phyloP scores from a whole-genome alignment of 2,113 vertebrate genomes.

The Microcebus tavaratra region DNA sequence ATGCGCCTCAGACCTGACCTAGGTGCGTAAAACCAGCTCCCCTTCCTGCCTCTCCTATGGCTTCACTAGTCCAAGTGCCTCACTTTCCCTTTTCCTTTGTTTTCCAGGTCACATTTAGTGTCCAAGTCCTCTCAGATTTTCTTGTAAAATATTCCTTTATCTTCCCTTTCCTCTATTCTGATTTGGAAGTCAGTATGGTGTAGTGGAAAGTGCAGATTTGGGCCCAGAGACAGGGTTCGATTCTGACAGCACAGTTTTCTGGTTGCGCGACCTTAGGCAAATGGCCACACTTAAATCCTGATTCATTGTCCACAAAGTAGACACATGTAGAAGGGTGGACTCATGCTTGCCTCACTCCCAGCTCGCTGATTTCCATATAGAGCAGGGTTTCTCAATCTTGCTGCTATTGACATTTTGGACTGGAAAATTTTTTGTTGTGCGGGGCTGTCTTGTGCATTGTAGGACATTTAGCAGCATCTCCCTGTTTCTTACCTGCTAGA shows the following conservation, averaged over 20 bases:
- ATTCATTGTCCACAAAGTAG: neutral
- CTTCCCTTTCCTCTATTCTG: neutral
- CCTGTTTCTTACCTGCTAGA: neutral
- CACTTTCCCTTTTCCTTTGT: neutral
- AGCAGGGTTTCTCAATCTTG: neutral
- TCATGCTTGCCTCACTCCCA: neutral
- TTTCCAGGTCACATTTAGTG: neutral
- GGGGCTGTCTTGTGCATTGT: neutral
- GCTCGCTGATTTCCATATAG: neutral
- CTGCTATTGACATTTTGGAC: neutral
- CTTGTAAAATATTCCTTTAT: neutral
- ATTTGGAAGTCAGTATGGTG: neutral
- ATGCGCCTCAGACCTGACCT: neutral
- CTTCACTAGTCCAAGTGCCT: neutral
- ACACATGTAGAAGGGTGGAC: neutral
- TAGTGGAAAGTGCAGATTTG: neutral
- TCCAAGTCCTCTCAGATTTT: neutral
- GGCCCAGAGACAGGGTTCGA: fast-evolving
- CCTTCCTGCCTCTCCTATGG: neutral
- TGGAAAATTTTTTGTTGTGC: neutral
- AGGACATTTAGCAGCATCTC: neutral
- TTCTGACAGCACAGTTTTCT: neutral
- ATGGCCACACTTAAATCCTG: fast-evolving
- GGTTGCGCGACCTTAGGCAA: neutral
- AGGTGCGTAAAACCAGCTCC: neutral